Evolutionary conservation across 30 jellyfish, hydroid and myxozoan genomes (phyloP), one percentile per base, ranked within the genome.

Genomic region (Turritopsis rubra): DNA sequence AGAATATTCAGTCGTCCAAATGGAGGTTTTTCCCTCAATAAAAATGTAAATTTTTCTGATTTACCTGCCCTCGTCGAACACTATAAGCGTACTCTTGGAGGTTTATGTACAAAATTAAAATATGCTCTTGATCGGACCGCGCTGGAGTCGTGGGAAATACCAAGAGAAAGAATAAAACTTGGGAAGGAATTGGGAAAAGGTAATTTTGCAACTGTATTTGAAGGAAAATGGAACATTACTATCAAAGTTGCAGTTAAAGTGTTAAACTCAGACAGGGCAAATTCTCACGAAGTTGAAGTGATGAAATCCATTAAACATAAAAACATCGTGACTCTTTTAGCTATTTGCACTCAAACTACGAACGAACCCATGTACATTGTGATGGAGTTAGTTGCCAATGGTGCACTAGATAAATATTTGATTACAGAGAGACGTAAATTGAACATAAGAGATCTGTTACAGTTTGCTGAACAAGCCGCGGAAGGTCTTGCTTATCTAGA

Each of bases 221-320:
- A 77, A 28, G 85, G 85, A 5, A 77, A 27, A 28, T 77, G 66
- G 71, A 29, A 26, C 29, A 1, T 21, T 28, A 25, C 85, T 24
- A n/a, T 77, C 20, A 77, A 52, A 19, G 85, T 77, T 23, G 85
- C 85, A 28, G 85, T 77, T 3, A 77, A 77, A 77, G 72, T 52
- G 25, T 27, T 77, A n/a, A 19, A 72, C 18, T 18, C 81, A 72
- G 60, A 41, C 60, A 13, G 13, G 13, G 60, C 5, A 13, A 30
- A 1, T 52, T 1, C 29, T 19, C 29, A 9, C 16, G 85, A 77
- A 77, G 85, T 76, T 19, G 53, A 30, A n/a, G 25, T 29, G 7
- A 77, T 77, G 85, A 77, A 77, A 52, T n/a, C 23, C 8, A 18
- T 77, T 7, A 26, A 60, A 24, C 85, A 77, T 60, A 30, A 30